These are phyloP conservation scores for Salvator merianae DNA, from an alignment of 2,113 vertebrate species.

Conservation along the genomic window DNA sequence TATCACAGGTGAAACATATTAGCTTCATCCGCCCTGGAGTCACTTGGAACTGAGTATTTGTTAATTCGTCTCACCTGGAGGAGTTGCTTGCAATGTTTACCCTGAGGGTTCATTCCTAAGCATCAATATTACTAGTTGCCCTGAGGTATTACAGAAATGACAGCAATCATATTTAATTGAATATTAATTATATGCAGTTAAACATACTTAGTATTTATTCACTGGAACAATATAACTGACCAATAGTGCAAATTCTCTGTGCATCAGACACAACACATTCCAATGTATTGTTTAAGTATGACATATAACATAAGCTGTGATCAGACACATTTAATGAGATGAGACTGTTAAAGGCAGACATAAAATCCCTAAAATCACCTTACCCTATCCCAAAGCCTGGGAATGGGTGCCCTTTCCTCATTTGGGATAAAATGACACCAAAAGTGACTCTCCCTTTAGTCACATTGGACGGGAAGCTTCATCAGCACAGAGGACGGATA, in stretches of 20 bases:
- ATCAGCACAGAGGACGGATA: no score
- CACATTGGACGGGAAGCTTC: no score
- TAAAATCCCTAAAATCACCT: no score
- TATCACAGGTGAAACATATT: constrained; percentile 23
- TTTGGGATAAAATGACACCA: no score
- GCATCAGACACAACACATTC: no score
- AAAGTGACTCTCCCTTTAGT: no score
- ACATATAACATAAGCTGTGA: no score
- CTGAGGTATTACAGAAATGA: neutral
- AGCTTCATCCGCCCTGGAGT: neutral
- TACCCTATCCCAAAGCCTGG: no score
- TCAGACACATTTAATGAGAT: no score
- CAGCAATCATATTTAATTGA: neutral
- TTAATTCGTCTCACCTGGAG: neutral
- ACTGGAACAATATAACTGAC: neutral
- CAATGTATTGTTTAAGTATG: no score
- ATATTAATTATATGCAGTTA: neutral
- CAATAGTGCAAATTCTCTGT: neutral
- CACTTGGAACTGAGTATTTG: neutral
- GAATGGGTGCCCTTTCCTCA: no score
- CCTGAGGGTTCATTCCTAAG: neutral
- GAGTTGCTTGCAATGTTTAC: constrained; percentile 6
- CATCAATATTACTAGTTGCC: neutral
- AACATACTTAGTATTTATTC: neutral
- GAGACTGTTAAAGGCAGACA: no score